These are phyloP conservation scores for Itoplectis maculator DNA, from an alignment of 2,888 invertebrate genomes.

Conservation along the genomic window DNA sequence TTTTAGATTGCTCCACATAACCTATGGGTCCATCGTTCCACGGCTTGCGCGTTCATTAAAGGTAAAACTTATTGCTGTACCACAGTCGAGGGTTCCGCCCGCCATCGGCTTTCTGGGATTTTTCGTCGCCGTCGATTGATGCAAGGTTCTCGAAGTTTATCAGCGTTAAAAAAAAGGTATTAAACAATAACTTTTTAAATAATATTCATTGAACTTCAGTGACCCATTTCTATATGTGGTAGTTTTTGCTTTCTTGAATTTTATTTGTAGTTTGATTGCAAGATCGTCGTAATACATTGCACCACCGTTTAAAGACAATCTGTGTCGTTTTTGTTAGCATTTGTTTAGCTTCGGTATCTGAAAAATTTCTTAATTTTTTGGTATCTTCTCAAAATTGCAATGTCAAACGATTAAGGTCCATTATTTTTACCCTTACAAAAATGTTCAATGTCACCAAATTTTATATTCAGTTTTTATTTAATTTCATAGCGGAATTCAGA, in stretches of 20 bases:
- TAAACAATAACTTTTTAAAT: background rate
- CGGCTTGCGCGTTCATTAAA: background rate
- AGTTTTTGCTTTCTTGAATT: background rate
- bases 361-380: background rate
- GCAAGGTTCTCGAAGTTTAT: background rate
- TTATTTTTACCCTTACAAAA: background rate
- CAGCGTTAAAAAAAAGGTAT: slow-evolving; percentile 6
- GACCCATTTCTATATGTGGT: background rate
- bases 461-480: background rate
- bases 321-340: background rate
- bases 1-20: background rate
- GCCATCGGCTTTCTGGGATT: background rate
- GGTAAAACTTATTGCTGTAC: background rate
- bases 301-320: background rate
- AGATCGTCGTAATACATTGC: background rate
- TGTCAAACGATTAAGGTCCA: background rate
- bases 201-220: background rate
- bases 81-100: background rate
- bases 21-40: background rate
- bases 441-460: background rate
- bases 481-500: background rate
- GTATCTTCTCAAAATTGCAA: background rate
- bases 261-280: background rate
- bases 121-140: background rate
- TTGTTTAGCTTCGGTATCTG: background rate